These are phyloP conservation scores for Patella caerulea DNA, from an alignment of 2,888 invertebrate genomes.

Conservation along the genomic window DNA sequence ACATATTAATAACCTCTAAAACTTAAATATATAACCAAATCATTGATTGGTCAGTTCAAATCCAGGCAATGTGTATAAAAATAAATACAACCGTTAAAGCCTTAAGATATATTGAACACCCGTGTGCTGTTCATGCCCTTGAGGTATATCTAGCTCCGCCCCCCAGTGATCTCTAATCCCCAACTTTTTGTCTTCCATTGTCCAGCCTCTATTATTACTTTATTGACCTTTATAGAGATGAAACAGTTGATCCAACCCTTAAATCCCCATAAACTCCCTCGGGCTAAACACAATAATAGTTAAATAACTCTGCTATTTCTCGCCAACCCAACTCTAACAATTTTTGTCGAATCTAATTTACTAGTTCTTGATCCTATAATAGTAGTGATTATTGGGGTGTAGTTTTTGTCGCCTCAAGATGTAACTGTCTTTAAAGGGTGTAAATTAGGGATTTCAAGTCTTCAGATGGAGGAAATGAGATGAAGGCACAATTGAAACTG, in stretches of 20 bases:
- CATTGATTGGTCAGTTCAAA: background rate
- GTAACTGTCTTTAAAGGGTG: too few species aligned
- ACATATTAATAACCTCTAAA: background rate
- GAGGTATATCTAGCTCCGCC: background rate
- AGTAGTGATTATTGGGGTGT: too few species aligned
- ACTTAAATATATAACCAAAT: background rate
- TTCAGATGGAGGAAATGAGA: too few species aligned
- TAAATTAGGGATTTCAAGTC: too few species aligned
- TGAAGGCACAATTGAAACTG: too few species aligned
- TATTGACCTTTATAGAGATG: background rate
- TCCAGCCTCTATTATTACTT: background rate
- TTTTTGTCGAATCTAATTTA: too few species aligned
- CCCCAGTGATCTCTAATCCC: background rate
- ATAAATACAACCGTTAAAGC: too few species aligned
- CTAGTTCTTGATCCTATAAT: too few species aligned
- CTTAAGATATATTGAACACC: background rate
- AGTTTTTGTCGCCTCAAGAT: too few species aligned
- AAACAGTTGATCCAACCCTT: slow-evolving; percentile 8
- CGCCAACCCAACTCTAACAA: too few species aligned
- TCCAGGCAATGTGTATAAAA: background rate
- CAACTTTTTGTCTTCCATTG: background rate
- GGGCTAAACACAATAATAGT: too few species aligned
- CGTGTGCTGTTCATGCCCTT: background rate
- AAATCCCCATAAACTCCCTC: background rate
- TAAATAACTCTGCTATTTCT: too few species aligned